phyloP scores from a whole-genome alignment of 2,113 vertebrate species.

The Monarcha castaneiventris region DNA sequence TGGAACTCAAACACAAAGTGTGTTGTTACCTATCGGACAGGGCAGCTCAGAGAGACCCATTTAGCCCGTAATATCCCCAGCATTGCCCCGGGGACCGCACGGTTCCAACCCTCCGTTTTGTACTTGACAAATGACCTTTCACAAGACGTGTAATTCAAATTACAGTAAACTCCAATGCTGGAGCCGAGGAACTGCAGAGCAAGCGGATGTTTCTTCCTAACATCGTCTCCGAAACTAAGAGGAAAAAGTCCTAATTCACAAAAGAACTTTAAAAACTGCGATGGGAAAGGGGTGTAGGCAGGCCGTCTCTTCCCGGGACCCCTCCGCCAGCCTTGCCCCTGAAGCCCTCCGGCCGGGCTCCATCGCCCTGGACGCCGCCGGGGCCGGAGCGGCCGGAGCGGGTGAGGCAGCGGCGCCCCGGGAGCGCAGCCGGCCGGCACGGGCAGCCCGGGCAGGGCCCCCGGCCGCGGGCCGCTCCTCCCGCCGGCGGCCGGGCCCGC shows the following conservation, averaged over 20 bases:
- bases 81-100: not conserved
- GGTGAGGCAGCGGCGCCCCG: no score
- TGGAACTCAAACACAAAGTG: rapidly evolving
- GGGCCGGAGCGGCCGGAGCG: not conserved
- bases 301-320: not conserved
- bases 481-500: not conserved
- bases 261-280: not conserved
- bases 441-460: not conserved
- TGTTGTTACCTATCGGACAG: rapidly evolving
- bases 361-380: not conserved
- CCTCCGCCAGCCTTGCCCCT: not conserved
- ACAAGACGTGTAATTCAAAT: no score
- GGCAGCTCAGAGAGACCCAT: not conserved
- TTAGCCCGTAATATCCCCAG: not conserved
- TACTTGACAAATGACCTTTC: not conserved
- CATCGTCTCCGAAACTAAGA: not conserved
- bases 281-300: rapidly evolving
- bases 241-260: not conserved
- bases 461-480: not conserved
- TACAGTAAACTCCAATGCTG: rapidly evolving
- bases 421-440: not conserved
- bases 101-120: not conserved
- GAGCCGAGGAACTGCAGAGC: not conserved
- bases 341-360: not conserved
- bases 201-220: not conserved